Evolutionary conservation across 2,797 vertebrate species (phyloP).

Genomic region (Megalops cyprinoides): DNA sequence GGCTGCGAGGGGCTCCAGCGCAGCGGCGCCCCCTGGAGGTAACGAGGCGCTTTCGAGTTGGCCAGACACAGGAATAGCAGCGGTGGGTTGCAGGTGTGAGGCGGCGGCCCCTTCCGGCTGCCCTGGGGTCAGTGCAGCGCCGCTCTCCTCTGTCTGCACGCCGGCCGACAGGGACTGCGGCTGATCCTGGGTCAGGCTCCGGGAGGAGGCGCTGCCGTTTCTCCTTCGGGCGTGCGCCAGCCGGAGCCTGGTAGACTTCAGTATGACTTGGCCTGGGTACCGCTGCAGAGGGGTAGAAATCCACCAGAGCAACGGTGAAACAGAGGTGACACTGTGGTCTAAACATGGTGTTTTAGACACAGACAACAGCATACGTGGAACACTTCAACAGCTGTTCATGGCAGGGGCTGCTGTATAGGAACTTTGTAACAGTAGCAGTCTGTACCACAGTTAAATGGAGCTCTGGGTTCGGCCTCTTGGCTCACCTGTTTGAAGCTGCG

Average conservation of each 20-base stretch:
- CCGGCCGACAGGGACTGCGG: slow-evolving; percentile 73
- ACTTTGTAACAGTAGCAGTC: neutral
- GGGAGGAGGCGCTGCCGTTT: slow-evolving; percentile 42
- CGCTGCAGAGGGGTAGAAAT: slow-evolving; percentile 65
- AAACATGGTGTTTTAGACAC: neutral
- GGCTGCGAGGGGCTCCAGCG: slow-evolving; percentile 48
- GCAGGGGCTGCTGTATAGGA: neutral
- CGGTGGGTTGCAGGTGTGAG: neutral
- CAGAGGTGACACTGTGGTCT: too few species aligned
- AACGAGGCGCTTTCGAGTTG: slow-evolving; percentile 71
- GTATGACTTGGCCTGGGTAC: slow-evolving; percentile 91
- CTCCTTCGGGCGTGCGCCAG: slow-evolving; percentile 76
- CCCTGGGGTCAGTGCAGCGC: slow-evolving; percentile 43
- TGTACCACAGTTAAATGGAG: neutral
- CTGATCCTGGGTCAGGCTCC: slow-evolving; percentile 47
- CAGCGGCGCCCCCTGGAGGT: slow-evolving; percentile 63
- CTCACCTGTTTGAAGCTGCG: slow-evolving; percentile 92
- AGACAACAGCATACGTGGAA: neutral
- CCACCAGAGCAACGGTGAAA: neutral
- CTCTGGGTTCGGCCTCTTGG: neutral
- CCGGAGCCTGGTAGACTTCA: slow-evolving; percentile 87
- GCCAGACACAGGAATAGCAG: too few species aligned
- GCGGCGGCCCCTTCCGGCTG: slow-evolving; percentile 56
- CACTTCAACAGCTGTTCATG: neutral
- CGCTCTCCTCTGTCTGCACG: slow-evolving; percentile 72